These are phyloP conservation scores for Drosophila varians DNA, from an alignment of 1,140 invertebrate genomes.

Conservation along the genomic window DNA sequence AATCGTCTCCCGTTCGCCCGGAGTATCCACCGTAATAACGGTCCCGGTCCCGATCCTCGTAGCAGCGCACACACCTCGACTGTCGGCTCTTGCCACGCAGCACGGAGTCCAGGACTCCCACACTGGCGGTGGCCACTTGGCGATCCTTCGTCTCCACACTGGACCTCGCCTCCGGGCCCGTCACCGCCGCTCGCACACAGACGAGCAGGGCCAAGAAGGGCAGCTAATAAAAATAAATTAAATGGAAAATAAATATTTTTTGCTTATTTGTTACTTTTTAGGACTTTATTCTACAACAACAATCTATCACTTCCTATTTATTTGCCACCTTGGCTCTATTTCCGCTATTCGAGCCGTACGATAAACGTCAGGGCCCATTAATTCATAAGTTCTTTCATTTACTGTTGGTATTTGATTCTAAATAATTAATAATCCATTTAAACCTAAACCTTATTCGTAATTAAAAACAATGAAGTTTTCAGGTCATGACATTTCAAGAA, in stretches of 20 bases:
- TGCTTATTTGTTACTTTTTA: too few species aligned
- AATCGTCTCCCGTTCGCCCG: conserved; percentile 54
- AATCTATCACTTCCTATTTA: too few species aligned
- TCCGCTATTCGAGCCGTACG: too few species aligned
- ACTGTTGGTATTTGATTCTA: too few species aligned
- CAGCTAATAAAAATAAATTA: conserved; percentile 24
- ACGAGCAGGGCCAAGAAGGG: conserved; percentile 51
- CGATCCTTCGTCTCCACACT: conserved; percentile 6
- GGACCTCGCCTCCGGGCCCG: conserved; percentile 53
- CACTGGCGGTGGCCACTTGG: conserved; percentile 14
- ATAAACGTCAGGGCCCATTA: too few species aligned
- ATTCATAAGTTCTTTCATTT: too few species aligned
- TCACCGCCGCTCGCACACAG: conserved; percentile 29
- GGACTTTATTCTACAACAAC: too few species aligned
- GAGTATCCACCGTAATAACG: conserved; percentile 67
- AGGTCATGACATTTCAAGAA: not conserved
- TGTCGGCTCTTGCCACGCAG: conserved; percentile 68
- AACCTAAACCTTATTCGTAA: too few species aligned
- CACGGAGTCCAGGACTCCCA: conserved; percentile 52
- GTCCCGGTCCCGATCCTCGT: conserved; percentile 72
- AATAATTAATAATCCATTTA: too few species aligned
- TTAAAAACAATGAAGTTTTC: not conserved
- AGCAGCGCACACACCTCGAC: conserved; percentile 77
- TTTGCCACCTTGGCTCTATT: too few species aligned
- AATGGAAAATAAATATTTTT: not conserved